phyloP scores from a whole-genome alignment of 1,140 invertebrate species.

The Ceratosolen fusciceps region DNA sequence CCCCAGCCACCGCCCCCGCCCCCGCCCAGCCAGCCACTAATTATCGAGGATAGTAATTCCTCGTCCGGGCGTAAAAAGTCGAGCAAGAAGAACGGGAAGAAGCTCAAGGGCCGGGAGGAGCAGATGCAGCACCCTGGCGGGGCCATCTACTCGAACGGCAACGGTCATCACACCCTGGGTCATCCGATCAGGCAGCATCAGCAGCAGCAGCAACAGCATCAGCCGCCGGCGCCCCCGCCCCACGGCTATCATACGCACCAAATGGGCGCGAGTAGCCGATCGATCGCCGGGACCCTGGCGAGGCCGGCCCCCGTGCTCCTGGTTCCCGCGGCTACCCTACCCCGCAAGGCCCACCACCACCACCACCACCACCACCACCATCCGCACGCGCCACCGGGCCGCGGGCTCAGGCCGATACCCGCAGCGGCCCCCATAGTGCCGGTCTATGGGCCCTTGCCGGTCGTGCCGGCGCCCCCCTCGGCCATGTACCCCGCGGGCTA shows the following conservation, averaged over 20 bases:
- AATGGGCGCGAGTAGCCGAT: conserved; percentile 69
- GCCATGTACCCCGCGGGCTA: conserved; percentile 71
- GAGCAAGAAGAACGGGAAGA: conserved; percentile 71
- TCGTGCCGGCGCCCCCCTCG: conserved; percentile 72
- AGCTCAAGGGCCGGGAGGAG: conserved; percentile 66
- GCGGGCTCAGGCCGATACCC: conserved; percentile 66
- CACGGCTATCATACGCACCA: conserved; percentile 57
- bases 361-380: too few relatives aligned
- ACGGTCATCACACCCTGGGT: conserved; percentile 69
- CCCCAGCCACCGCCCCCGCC: conserved; percentile 83
- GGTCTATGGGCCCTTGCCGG: conserved; percentile 69
- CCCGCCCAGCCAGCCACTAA: conserved; percentile 65
- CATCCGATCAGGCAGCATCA: conserved; percentile 64
- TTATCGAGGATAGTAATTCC: conserved; percentile 50
- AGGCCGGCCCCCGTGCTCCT: conserved; percentile 71
- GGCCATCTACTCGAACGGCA: conserved; percentile 62
- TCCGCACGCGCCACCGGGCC: too few relatives aligned
- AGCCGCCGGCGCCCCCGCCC: conserved; percentile 63
- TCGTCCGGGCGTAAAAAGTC: conserved; percentile 61
- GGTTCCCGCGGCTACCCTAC: conserved; percentile 74
- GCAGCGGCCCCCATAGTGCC: conserved; percentile 67
- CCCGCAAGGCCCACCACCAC: conserved; percentile 70
- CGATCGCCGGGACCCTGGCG: conserved; percentile 69
- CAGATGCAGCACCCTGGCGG: conserved; percentile 55
- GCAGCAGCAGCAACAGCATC: conserved; percentile 59